Base-by-base conservation (phyloP, 2,797 vertebrate species). In the Phataginus tetradactyla region DNA sequence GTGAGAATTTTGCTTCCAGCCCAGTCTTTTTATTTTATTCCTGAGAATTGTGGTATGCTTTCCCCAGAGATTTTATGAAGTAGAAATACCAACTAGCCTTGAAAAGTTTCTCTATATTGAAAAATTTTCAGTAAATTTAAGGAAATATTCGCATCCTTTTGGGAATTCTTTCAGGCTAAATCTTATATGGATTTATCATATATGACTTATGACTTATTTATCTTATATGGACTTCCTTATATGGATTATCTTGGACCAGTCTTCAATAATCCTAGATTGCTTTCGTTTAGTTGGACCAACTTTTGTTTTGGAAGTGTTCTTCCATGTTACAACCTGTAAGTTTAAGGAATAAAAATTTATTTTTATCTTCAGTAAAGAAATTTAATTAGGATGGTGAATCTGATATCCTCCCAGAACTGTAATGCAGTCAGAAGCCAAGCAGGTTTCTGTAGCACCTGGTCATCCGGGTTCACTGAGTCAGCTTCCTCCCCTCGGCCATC, bases 291-390 rank as follows among this genome's bases (percentile, higher is more conserved):
- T 85, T 91, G 63, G 18, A 63, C n/a, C 4, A 25, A 72, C 68
- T 91, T 53, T 69, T 17, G 12, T 84, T 79, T 93, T 77, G 49
- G 75, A 89, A 88, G 32, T 87, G 29, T 84, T 84, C 37, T 45
- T 91, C 9, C 9, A 25, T 34, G 69, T 86, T 92, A 90, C 77
- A 86, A 78, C 66, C 4, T 81, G 4, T 89, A 55, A 21, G 7
- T 71, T 97, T 80, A 86, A 94, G 55, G 37, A 96, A 69, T 95
- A 69, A 89, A 93, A 92, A 74, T 14, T 34, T 34, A 77, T 80
- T 94, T 90, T 95, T 81, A 17, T 90, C 10, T 84, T 72, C 42
- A 7, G 32, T 90, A 68, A 91, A 81, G 59, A 79, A 74, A 77
- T 49, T 4, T 84, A 85, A 55, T 80, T 87, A 75, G 37, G 69